Evolutionary conservation across 2,113 vertebrate species (phyloP), one percentile per base, ranked within the genome.

Genomic region (Cephalopholis sonnerati): DNA sequence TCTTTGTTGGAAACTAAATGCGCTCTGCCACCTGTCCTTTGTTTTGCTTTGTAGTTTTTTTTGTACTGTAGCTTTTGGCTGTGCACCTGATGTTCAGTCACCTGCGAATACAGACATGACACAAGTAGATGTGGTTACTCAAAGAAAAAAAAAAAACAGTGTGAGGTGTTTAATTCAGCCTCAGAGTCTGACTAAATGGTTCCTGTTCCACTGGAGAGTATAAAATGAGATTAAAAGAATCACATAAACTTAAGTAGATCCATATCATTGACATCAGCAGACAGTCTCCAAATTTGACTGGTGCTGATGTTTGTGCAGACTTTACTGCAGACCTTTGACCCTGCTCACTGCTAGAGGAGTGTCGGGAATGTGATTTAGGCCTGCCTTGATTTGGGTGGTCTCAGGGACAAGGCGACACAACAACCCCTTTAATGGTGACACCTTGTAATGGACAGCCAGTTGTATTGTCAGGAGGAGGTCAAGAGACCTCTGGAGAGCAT

Each of bases 371-470:
- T 62, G 72, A 77, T 41, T 25, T 44, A 51, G 20, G 83, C 3
- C 16, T 62, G 63, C 8, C 17, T 73, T 79, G 70, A 78, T 64
- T 54, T 74, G 59, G 80, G 92, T 91, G 89, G 93, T 90, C 91
- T 85, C 18, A 27, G 63, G 62, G 27, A 24, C 70, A 64, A 32
- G 44, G 62, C 4, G 39, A 85, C 83, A 72, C 48, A 3, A 8
- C 0, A 44, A 63, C 74, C 69, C 69, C 24, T 75, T 79, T 63
- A 55, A 75, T 62, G 66, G 74, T 55, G 64, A 77, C 58, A 12
- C 70, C 69, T 74, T 72, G 51, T 63, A 82, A 83, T 3, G n/a
- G 20, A 41, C 53, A 24, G 41, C 70, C 77, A 50, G n/a, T 77
- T 87, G 82, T 72, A 55, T 44, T 54, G 67, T 85, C 54, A 57